Evolutionary conservation across 2,797 vertebrate genomes (phyloP).

Genomic region (Artibeus jamaicensis): DNA sequence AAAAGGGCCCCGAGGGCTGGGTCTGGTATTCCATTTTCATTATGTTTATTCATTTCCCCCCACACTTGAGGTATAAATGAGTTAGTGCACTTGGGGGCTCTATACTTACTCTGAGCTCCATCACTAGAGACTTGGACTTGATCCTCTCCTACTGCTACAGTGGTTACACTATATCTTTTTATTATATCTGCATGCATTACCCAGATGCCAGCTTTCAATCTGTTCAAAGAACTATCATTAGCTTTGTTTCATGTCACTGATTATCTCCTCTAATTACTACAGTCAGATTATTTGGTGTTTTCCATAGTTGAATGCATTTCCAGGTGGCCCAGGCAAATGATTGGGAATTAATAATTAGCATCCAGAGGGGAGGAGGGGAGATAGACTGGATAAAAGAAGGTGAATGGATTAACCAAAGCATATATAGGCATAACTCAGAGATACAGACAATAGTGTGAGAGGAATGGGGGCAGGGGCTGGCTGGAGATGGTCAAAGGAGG

Average conservation of each 20-base stretch:
- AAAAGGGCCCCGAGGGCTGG: not conserved
- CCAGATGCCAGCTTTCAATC: not conserved
- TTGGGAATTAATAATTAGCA: not conserved
- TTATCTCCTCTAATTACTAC: not conserved
- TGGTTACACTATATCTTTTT: not conserved
- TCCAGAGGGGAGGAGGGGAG: not conserved
- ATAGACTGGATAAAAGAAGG: not conserved
- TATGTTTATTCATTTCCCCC: not conserved
- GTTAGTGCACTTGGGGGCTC: not conserved
- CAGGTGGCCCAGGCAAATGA: not conserved
- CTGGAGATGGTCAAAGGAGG: not conserved
- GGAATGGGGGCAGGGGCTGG: not conserved
- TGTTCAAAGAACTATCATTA: not conserved
- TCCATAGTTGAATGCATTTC: not conserved
- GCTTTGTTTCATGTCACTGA: slow-evolving; percentile 11
- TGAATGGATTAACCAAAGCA: not conserved
- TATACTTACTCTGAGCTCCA: not conserved
- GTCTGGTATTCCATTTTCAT: not conserved
- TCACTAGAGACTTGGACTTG: not conserved
- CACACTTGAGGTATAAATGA: not conserved
- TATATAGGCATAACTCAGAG: not conserved
- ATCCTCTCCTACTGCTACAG: not conserved
- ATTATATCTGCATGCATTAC: not conserved
- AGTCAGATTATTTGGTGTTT: not conserved
- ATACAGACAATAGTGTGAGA: not conserved